phyloP scores from a whole-genome alignment of 2,888 invertebrate species.

The Uropetala carovei region DNA sequence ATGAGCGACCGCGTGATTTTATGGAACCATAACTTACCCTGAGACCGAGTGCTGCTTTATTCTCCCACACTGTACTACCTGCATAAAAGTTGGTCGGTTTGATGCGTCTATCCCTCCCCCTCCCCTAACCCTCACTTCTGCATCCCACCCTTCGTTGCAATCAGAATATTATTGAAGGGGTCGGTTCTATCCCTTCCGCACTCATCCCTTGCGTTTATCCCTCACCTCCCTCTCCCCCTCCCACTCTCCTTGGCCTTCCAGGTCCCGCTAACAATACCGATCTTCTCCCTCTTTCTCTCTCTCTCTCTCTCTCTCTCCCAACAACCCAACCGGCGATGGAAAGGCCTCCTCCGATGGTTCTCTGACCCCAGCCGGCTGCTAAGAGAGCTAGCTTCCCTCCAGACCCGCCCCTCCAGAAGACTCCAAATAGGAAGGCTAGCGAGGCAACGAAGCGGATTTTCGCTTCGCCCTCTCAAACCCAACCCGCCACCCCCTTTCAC shows the following conservation, averaged over 20 bases:
- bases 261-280: constrained; percentile 26
- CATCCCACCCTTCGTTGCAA: background rate
- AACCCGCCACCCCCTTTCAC: background rate
- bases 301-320: background rate
- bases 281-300: background rate
- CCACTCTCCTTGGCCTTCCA: background rate
- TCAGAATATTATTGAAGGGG: background rate
- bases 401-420: constrained; percentile 23
- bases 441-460: background rate
- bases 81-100: constrained; percentile 16
- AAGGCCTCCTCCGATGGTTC: constrained; percentile 6
- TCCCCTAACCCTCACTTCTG: background rate
- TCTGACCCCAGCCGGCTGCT: constrained; percentile 21
- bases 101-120: background rate
- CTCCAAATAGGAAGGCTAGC: constrained; percentile 22
- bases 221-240: background rate
- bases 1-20: constrained; percentile 61
- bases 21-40: constrained; percentile 62
- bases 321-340: background rate
- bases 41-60: constrained; percentile 48
- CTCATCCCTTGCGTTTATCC: constrained; percentile 7
- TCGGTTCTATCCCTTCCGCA: constrained; percentile 18
- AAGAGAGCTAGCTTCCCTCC: constrained; percentile 19
- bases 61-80: constrained; percentile 32
- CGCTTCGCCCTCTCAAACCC: background rate